phyloP scores from a whole-genome alignment of 2,888 invertebrate species.

The Calameuta pallipes region DNA sequence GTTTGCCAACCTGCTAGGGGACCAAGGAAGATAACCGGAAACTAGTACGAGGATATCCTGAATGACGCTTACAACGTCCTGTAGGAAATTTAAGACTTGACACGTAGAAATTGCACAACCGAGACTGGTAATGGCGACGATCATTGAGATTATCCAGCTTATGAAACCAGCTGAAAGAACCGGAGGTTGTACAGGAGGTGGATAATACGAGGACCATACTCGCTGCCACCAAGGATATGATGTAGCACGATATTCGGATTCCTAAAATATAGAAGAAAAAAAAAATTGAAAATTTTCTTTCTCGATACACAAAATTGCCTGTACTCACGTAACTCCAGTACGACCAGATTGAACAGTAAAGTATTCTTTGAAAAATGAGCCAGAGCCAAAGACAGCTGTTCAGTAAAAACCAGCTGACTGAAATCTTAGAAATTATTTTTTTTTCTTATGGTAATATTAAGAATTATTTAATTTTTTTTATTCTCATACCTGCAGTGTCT shows the following conservation, averaged over 20 bases:
- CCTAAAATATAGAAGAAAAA: conserved; percentile 33
- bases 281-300: background rate
- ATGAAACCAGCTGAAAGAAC: conserved; percentile 53
- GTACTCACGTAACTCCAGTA: conserved; percentile 55
- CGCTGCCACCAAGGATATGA: conserved; percentile 55
- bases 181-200: conserved; percentile 43
- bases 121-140: conserved; percentile 36
- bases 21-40: conserved; percentile 5
- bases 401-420: conserved; percentile 46
- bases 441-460: background rate
- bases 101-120: conserved; percentile 36
- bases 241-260: conserved; percentile 45
- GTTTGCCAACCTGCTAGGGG: background rate
- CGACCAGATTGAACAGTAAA: conserved; percentile 56
- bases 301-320: background rate
- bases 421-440: conserved; percentile 38
- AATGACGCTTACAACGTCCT: conserved; percentile 1
- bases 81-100: conserved; percentile 17
- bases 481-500: conserved; percentile 41
- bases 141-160: conserved; percentile 58
- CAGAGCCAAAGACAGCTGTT: conserved; percentile 54
- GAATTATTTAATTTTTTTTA: background rate
- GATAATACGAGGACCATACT: conserved; percentile 56
- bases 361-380: conserved; percentile 52
- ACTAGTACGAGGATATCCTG: background rate